These are phyloP conservation scores for Chrysomela aeneicollis DNA, from an alignment of 2,888 invertebrate genomes.

Conservation along the genomic window DNA sequence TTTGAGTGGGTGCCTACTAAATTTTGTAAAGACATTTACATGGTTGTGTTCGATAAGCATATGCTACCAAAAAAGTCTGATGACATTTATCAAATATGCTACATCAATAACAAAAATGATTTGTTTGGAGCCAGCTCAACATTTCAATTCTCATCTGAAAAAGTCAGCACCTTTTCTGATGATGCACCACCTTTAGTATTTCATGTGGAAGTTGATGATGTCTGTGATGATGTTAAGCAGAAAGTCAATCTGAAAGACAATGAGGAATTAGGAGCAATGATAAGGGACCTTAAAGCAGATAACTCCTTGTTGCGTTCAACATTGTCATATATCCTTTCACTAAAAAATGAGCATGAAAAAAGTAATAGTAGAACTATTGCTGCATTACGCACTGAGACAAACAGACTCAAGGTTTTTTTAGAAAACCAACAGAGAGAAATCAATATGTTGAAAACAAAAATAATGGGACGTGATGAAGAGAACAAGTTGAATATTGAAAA, in stretches of 20 bases:
- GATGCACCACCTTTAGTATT: constrained; percentile 16
- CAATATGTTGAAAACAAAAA: constrained; percentile 48
- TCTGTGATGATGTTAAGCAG: constrained; percentile 16
- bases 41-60: constrained; percentile 51
- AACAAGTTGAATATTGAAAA: constrained; percentile 49
- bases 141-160: constrained; percentile 50
- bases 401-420: constrained; percentile 44
- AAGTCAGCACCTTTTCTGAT: constrained; percentile 21
- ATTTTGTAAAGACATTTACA: constrained; percentile 22
- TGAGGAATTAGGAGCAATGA: constrained; percentile 32
- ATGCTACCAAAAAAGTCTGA: constrained; percentile 51
- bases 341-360: constrained; percentile 31
- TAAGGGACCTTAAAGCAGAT: constrained; percentile 49
- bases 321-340: constrained; percentile 43
- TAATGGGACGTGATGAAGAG: constrained; percentile 46
- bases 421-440: constrained; percentile 52
- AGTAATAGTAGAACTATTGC: constrained; percentile 47
- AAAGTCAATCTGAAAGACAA: neutral
- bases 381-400: constrained; percentile 35
- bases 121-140: constrained; percentile 56
- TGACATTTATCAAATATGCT: constrained; percentile 58
- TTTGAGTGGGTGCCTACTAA: constrained; percentile 54
- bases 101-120: constrained; percentile 55
- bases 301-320: constrained; percentile 48
- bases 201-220: too few species aligned